Evolutionary conservation across 2,888 invertebrate species (phyloP).

Genomic region (Plusia festucae): DNA sequence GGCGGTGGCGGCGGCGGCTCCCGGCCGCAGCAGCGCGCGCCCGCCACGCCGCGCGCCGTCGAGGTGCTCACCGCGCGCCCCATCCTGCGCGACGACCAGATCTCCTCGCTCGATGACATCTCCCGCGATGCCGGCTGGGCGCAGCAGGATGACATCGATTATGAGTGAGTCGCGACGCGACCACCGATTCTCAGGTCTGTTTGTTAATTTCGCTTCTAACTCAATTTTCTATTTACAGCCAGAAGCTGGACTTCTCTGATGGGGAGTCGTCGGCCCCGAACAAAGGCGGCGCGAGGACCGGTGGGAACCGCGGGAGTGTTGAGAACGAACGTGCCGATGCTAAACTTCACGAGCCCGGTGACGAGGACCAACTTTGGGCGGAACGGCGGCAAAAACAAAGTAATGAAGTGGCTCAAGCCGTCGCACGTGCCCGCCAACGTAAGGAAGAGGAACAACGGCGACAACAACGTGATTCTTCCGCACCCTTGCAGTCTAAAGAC

Average conservation of each 20-base stretch:
- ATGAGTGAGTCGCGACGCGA: conserved; percentile 90
- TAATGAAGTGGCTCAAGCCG: conserved; percentile 93
- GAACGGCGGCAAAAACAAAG: conserved; percentile 91
- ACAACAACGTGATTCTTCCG: conserved; percentile 80
- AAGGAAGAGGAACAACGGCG: conserved; percentile 97
- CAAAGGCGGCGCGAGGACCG: conserved; percentile 75
- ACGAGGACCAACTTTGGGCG: conserved; percentile 91
- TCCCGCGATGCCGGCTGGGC: conserved; percentile 97
- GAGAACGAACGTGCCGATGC: conserved; percentile 79
- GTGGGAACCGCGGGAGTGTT: conserved; percentile 72
- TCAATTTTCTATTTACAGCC: conserved; percentile 85
- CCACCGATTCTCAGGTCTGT: background rate
- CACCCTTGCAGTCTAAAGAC: conserved; percentile 70
- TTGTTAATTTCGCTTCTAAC: background rate
- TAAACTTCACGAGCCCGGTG: conserved; percentile 79
- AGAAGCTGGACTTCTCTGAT: conserved; percentile 98
- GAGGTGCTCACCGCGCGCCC: conserved; percentile 93
- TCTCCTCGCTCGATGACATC: conserved; percentile 97
- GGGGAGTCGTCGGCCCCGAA: conserved; percentile 91
- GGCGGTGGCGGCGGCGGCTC: conserved; percentile 56
- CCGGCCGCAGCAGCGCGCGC: conserved; percentile 68
- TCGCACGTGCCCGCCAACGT: conserved; percentile 95
- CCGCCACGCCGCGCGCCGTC: conserved; percentile 86
- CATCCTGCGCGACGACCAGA: conserved; percentile 97
- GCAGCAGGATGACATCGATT: conserved; percentile 97